phyloP scores from a whole-genome alignment of 2,888 invertebrate genomes.

The Norana najaformis region DNA sequence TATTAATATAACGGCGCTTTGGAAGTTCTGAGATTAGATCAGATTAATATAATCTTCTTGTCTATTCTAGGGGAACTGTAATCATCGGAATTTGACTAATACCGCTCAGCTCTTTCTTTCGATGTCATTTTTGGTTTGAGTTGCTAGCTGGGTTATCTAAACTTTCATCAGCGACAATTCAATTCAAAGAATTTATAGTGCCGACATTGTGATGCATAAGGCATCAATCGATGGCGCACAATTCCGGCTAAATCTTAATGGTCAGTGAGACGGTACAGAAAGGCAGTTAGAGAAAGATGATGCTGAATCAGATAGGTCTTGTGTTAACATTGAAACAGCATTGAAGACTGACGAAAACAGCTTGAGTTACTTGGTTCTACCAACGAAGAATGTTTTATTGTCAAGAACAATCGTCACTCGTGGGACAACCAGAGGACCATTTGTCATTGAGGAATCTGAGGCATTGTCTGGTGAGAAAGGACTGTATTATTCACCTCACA shows the following conservation, averaged over 20 bases:
- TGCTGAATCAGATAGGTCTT: background rate
- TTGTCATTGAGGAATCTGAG: background rate
- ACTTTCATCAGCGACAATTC: too few species aligned
- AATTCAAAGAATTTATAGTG: background rate
- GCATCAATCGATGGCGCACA: background rate
- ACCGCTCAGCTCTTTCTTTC: background rate
- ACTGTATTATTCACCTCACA: background rate
- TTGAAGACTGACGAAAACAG: background rate
- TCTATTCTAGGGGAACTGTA: background rate
- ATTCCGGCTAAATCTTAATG: background rate
- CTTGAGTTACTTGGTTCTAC: background rate
- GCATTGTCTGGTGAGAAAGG: background rate
- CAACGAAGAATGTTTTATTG: background rate
- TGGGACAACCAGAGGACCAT: background rate
- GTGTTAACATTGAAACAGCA: background rate
- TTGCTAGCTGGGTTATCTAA: background rate
- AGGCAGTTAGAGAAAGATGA: background rate
- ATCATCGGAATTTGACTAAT: background rate
- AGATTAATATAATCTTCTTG: background rate
- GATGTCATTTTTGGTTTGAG: too few species aligned
- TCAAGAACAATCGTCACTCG: background rate
- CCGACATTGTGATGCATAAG: too few species aligned
- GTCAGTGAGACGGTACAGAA: background rate
- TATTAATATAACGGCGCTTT: background rate
- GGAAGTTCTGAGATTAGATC: background rate